These are phyloP conservation scores for Sitophilus oryzae DNA, from an alignment of 1,140 invertebrate genomes.

Conservation along the genomic window DNA sequence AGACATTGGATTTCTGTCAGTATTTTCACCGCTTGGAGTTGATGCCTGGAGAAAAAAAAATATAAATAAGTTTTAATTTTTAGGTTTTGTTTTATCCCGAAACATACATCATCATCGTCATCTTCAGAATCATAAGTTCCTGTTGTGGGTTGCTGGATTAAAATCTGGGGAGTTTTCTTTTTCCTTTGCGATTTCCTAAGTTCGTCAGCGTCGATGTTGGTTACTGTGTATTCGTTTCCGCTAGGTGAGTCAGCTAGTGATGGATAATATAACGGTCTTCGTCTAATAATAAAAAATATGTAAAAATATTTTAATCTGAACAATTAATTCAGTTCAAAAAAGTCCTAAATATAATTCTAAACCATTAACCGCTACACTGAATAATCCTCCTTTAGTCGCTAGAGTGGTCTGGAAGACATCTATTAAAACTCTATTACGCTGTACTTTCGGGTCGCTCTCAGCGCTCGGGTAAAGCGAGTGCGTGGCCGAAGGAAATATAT, in stretches of 20 bases:
- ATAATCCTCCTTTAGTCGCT: too few relatives aligned
- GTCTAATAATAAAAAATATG: too few relatives aligned
- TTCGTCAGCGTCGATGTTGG: conserved; percentile 80
- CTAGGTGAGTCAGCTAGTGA: conserved; percentile 45
- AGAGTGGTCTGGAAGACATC: too few relatives aligned
- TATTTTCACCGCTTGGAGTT: conserved; percentile 69
- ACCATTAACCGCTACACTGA: too few relatives aligned
- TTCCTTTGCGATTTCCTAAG: conserved; percentile 70
- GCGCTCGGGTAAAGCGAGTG: too few relatives aligned
- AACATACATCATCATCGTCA: conserved; percentile 61
- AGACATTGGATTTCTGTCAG: conserved; percentile 56
- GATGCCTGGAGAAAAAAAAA: conserved; percentile 46
- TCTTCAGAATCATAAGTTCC: conserved; percentile 71
- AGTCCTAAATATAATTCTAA: too few relatives aligned
- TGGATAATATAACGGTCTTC: conserved; percentile 51
- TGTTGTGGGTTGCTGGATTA: conserved; percentile 48
- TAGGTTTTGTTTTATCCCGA: conserved; percentile 1
- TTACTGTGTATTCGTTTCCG: conserved; percentile 74
- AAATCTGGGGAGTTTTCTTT: conserved; percentile 41
- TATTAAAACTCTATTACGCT: too few relatives aligned
- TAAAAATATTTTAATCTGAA: too few relatives aligned
- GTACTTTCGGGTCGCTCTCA: too few relatives aligned
- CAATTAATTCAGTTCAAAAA: too few relatives aligned
- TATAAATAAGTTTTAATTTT: conserved; percentile 5
- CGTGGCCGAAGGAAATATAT: too few relatives aligned